Evolutionary conservation across 1,140 invertebrate species (phyloP).

Genomic region (Cyrtorhinus lividipennis): DNA sequence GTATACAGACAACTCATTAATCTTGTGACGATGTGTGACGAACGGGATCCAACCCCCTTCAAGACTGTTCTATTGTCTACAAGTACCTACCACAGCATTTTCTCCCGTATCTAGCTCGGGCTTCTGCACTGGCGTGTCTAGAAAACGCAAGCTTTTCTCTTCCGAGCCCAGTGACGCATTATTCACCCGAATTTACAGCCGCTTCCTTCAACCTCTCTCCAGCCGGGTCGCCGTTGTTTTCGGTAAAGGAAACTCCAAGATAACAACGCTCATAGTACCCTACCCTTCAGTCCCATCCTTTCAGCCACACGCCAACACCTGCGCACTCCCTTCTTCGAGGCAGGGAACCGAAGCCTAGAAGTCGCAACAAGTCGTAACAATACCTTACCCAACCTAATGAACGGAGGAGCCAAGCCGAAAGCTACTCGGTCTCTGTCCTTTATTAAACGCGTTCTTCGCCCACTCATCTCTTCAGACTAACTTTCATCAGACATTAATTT

Average conservation of each 20-base stretch:
- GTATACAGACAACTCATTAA: too few relatives aligned
- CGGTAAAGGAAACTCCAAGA: background rate
- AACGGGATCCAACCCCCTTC: too few relatives aligned
- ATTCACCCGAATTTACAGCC: background rate
- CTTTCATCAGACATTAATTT: background rate
- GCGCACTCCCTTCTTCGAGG: background rate
- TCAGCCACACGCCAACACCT: background rate
- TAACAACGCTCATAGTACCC: background rate
- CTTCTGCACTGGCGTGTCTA: too few relatives aligned
- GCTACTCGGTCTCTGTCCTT: background rate
- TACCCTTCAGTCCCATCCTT: background rate
- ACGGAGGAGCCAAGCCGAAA: background rate
- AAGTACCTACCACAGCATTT: too few relatives aligned
- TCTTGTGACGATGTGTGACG: too few relatives aligned
- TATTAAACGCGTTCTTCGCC: background rate
- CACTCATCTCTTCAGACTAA: background rate
- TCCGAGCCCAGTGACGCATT: too few relatives aligned
- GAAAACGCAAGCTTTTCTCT: too few relatives aligned
- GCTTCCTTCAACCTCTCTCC: background rate
- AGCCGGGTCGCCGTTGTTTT: background rate
- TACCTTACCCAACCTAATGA: background rate
- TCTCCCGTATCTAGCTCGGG: too few relatives aligned
- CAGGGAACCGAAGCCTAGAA: background rate
- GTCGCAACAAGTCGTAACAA: slow-evolving; percentile 1
- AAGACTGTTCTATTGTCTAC: too few relatives aligned